A percentile compares a stretch with the other conserved stretches of the same genome.
Conservation (phyloP, 2,797 vertebrate genomes). For the Eulemur albifrons region DNA sequence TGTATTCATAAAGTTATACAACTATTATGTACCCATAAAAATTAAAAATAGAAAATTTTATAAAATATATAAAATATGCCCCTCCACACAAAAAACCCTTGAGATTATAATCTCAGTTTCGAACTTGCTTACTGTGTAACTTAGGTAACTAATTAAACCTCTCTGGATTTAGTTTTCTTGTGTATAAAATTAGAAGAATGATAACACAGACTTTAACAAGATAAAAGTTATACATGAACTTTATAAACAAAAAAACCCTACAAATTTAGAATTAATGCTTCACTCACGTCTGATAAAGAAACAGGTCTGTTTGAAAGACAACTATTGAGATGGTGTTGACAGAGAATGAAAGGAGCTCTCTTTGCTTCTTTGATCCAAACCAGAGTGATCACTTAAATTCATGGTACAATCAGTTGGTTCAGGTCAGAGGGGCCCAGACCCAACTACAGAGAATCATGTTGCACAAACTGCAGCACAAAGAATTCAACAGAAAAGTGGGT, state of each 20-base stretch:
- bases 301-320: not conserved
- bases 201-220: not conserved
- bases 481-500: slow-evolving; percentile 9
- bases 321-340: not conserved
- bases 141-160: not conserved
- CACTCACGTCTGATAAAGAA: not conserved
- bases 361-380: slow-evolving; percentile 21
- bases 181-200: not conserved
- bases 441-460: slow-evolving; percentile 20
- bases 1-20: not conserved
- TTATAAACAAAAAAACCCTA: not conserved
- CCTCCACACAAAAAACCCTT: not conserved
- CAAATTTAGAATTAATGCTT: not conserved
- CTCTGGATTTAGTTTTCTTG: not conserved
- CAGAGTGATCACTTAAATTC: slow-evolving; percentile 14
- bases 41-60: not conserved
- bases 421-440: slow-evolving; percentile 35
- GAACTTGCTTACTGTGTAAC: not conserved
- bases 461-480: slow-evolving; percentile 37
- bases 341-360: not conserved
- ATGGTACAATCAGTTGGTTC: slow-evolving; percentile 43
- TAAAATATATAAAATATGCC: not conserved
- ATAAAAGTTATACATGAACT: not conserved
- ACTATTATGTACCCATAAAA: not conserved
- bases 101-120: not conserved